Evolutionary conservation across 2,888 invertebrate genomes (phyloP), one percentile per base, ranked within the genome.

Genomic region (Melolontha melolontha): DNA sequence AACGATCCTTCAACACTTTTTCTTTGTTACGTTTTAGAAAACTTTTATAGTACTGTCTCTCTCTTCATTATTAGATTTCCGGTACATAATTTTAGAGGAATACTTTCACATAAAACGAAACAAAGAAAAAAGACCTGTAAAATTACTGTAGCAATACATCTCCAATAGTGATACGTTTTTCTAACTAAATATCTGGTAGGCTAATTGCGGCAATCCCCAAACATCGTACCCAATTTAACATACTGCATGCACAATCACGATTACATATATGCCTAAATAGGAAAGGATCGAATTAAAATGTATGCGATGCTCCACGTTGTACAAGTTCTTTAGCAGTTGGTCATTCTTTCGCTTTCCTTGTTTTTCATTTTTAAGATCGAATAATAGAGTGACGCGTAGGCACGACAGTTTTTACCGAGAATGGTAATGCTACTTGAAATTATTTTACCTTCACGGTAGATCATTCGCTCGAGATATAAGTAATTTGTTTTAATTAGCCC

Each of bases 401-500:
- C 51, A 51, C 27, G 59, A 51, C 51, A 51, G 11, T 51, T 51
- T 51, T 51, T 51, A 51, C 51, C 51, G 51, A n/a, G 27, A 59
- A 59, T 47, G 59, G 47, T 42, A 47, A 59, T 59, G 59, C 22
- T 22, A 59, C 47, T 29, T 27, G 42, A 59, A 44, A 59, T 59
- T 59, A 47, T 44, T 47, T 27, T 59, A 49, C 63, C 50, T 64
- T 50, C 51, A 64, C 40, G 50, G 50, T 49, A 17, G 10, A 22
- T 64, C 49, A 64, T 22, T 10, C 59, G 59, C 29, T 29, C 59
- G 16, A 16, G 59, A 16, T 47, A 42, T 50, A 51, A 27, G 51
- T 50, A 50, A 64, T 64, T 64, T 64, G 50, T 39, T 64, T 51
- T 64, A 64, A 64, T 64, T 64, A 49, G 11, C 17, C 49, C 39